Percentiles rank a stretch among this genome's conserved stretches.
phyloP scores from a whole-genome alignment of 2,888 invertebrate species.

The Lacanobia oleracea region DNA sequence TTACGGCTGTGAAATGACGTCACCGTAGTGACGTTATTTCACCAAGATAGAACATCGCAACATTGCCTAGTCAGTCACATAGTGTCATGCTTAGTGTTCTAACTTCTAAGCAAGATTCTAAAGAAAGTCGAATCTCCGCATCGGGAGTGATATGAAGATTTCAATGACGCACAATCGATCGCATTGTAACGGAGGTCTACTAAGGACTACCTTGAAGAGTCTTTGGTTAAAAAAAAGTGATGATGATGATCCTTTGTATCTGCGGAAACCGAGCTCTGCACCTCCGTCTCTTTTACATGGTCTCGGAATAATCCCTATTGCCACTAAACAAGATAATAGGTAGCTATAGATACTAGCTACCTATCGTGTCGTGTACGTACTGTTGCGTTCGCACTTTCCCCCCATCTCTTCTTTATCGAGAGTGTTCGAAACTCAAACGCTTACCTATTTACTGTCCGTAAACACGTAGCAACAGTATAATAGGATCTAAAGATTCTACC shows the following conservation, averaged over 20 bases:
- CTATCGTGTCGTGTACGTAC: no score
- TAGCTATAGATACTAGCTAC: constrained; percentile 1
- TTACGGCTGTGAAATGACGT: no score
- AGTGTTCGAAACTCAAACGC: constrained; percentile 43
- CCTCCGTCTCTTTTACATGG: neutral
- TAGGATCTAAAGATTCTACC: constrained; percentile 1
- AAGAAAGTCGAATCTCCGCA: no score
- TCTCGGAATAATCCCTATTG: neutral
- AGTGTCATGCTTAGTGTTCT: no score
- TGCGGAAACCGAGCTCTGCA: neutral
- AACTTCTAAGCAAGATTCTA: no score
- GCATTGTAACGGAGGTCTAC: neutral
- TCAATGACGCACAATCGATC: no score
- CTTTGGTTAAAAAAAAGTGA: no score
- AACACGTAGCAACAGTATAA: constrained; percentile 19
- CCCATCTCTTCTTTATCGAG: constrained; percentile 52
- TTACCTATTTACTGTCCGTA: constrained; percentile 22
- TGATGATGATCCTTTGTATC: no score
- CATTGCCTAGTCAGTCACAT: no score
- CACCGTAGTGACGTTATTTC: no score
- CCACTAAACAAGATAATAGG: constrained; percentile 9
- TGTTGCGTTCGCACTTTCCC: constrained; percentile 38
- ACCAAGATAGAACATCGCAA: no score
- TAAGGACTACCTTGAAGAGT: neutral
- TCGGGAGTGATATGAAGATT: no score